These are phyloP conservation scores for Pungitius pungitius DNA, from an alignment of 2,113 vertebrate genomes.

Conservation along the genomic window DNA sequence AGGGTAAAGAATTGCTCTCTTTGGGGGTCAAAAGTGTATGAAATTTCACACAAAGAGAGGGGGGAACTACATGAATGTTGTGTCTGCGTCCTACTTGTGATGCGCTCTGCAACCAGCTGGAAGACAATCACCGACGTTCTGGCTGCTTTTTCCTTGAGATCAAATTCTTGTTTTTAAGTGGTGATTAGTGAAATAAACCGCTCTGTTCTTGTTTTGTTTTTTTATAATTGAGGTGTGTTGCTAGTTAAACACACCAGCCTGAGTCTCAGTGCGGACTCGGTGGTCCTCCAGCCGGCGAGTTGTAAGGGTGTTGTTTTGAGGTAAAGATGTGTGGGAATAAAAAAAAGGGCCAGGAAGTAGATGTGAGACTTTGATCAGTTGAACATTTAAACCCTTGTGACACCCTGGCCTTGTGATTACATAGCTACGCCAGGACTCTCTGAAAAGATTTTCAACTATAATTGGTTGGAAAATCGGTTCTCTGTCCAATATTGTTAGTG, in stretches of 20 bases:
- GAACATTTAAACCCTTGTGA: slow-evolving; percentile 66
- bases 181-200: slow-evolving; percentile 56
- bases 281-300: slow-evolving; percentile 44
- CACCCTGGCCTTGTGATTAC: slow-evolving; percentile 72
- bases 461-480: slow-evolving; percentile 72
- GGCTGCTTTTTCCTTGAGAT: slow-evolving; percentile 41
- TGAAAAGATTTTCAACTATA: slow-evolving; percentile 73
- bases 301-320: slow-evolving; percentile 47
- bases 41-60: slow-evolving; percentile 47
- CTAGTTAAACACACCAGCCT: slow-evolving; percentile 29
- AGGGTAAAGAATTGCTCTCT: slow-evolving; percentile 53
- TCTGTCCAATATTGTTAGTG: slow-evolving; percentile 72
- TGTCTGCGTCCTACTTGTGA: slow-evolving; percentile 53
- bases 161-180: slow-evolving; percentile 51
- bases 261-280: slow-evolving; percentile 31
- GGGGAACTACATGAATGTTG: slow-evolving; percentile 34
- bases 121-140: slow-evolving; percentile 64
- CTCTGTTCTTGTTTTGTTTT: slow-evolving; percentile 20
- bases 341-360: slow-evolving; percentile 30
- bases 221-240: slow-evolving; percentile 54
- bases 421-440: slow-evolving; percentile 60
- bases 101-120: slow-evolving; percentile 48
- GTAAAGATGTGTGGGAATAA: slow-evolving; percentile 48
- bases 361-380: slow-evolving; percentile 75
- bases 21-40: slow-evolving; percentile 61